Evolutionary conservation across 2,888 invertebrate species (phyloP).

Genomic region (Leptogaster cylindrica): DNA sequence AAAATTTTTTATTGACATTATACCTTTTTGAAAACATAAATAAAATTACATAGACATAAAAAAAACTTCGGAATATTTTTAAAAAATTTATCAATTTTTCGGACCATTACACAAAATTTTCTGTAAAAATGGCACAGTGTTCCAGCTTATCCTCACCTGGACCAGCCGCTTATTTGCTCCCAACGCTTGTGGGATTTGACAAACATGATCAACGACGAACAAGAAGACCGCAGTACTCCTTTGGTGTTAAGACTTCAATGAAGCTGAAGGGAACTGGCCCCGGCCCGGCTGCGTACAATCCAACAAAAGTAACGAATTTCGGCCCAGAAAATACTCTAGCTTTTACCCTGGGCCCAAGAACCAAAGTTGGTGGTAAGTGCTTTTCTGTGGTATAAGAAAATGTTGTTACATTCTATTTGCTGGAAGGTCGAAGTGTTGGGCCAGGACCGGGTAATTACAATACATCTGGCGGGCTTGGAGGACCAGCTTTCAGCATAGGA

Average conservation of each 20-base stretch:
- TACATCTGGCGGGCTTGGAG: conserved; percentile 50
- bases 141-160: too few relatives aligned
- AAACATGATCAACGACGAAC: conserved; percentile 66
- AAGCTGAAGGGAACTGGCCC: conserved; percentile 51
- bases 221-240: conserved; percentile 62
- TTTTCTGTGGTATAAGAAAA: too few relatives aligned
- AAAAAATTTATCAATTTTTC: too few relatives aligned
- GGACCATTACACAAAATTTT: too few relatives aligned
- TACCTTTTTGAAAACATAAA: too few relatives aligned
- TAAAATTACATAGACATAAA: too few relatives aligned
- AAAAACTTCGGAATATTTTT: too few relatives aligned
- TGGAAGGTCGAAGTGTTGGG: conserved; percentile 45
- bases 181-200: conserved; percentile 65
- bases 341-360: conserved; percentile 64
- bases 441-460: conserved; percentile 59
- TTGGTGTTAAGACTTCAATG: conserved; percentile 51
- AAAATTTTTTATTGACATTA: too few relatives aligned
- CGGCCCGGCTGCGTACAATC: conserved; percentile 56
- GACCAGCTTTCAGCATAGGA: conserved; percentile 66
- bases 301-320: conserved; percentile 55
- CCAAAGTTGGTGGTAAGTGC: conserved; percentile 51
- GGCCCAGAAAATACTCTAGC: conserved; percentile 56
- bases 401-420: background rate
- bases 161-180: conserved; percentile 67
- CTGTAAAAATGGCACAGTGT: too few relatives aligned